A percentile compares a stretch with the other conserved stretches of the same genome.
Evolutionary conservation across 2,888 invertebrate species (phyloP).

Genomic region (Oscheius sp.): DNA sequence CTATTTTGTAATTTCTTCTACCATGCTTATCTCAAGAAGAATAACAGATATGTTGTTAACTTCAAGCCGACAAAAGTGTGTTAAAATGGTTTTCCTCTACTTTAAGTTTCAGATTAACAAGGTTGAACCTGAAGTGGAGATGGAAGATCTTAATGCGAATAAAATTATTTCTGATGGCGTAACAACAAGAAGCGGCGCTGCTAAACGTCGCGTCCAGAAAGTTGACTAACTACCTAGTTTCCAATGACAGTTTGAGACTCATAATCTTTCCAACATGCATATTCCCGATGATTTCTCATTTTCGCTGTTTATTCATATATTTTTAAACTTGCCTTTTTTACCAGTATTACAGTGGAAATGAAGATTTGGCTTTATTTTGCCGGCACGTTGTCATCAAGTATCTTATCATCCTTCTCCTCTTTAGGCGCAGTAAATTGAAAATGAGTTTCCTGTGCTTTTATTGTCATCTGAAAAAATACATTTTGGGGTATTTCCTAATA

Average conservation of each 20-base stretch:
- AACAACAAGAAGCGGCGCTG: slow-evolving; percentile 32
- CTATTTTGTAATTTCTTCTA: slow-evolving; percentile 71
- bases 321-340: slow-evolving; percentile 14
- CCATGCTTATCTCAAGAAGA: slow-evolving; percentile 66
- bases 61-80: slow-evolving; percentile 5
- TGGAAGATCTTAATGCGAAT: slow-evolving; percentile 51
- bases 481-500: not conserved
- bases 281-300: slow-evolving; percentile 15
- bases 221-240: slow-evolving; percentile 33
- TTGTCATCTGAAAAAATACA: slow-evolving; percentile 21
- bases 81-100: not conserved
- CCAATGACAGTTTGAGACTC: not conserved
- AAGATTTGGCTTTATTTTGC: slow-evolving; percentile 15
- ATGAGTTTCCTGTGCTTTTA: slow-evolving; percentile 21
- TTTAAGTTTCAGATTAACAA: slow-evolving; percentile 6
- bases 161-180: slow-evolving; percentile 32
- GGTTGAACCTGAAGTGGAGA: slow-evolving; percentile 26
- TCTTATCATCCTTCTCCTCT: not conserved
- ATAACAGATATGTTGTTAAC: slow-evolving; percentile 54
- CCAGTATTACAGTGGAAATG: not conserved
- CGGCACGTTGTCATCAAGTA: too few species aligned
- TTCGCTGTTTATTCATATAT: slow-evolving; percentile 6
- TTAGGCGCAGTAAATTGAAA: not conserved
- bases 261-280: slow-evolving; percentile 10
- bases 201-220: slow-evolving; percentile 42